Evolutionary conservation across 2,113 vertebrate genomes (phyloP), one percentile per base, ranked within the genome.

Genomic region (Oxyura jamaicensis): DNA sequence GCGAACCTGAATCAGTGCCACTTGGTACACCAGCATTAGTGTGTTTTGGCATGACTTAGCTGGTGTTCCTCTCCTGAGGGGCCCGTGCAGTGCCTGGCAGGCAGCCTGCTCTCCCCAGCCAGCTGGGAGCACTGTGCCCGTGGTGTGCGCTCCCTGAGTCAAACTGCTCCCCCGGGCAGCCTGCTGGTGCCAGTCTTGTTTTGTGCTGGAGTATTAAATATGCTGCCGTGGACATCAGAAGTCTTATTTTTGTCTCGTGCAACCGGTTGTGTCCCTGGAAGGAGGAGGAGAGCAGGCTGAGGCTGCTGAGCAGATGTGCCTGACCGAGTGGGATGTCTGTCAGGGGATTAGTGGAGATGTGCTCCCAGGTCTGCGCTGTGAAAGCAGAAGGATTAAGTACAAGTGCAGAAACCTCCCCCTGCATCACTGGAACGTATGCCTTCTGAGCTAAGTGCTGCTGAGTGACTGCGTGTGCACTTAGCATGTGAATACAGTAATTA

Each of bases 231-330:
- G 62, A 9, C 18, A 16, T 6, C 13, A 5, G 39, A 31, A 39
- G 41, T 3, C 18, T 36, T 21, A 59, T 35, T 50, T 50, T 25
- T 13, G 6, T n/a, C 11, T 55, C 8, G 0, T 2, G 0, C 3
- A 5, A 16, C 36, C n/a, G 33, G 1, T 6, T 6, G 16, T 8
- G 12, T 10, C 28, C 26, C 59, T 6, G 42, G 48, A 16, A 13
- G 6, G 7, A 16, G 55, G 60, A 3, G 16, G 19, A 0, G 31
- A 39, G 35, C 1, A 2, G 35, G 36, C 33, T 18, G 2, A 22
- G 35, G 6, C 20, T 8, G 59, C 9, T 0, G 15, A 44, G 59
- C 17, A n/a, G 67, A 13, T 46, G 73, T 0, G 4, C 63, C 56
- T 2, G 5, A 2, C 20, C 1, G 44, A 12, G 31, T 3, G 42